These are phyloP conservation scores for Heliconius eleuchia DNA, from an alignment of 1,140 invertebrate species.

Conservation along the genomic window DNA sequence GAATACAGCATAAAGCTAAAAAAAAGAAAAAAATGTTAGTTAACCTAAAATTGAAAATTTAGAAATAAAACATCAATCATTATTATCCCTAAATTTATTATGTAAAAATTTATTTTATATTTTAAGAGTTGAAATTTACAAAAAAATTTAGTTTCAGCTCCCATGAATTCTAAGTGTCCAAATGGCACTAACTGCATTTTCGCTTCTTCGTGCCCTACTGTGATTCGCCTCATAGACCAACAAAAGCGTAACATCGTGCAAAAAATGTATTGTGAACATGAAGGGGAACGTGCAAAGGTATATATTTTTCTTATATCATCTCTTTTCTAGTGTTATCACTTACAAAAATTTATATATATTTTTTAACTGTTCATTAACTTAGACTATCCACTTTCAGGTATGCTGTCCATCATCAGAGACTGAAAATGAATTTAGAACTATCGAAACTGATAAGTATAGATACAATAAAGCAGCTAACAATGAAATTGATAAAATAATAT, in stretches of 20 bases:
- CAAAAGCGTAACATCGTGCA: conserved; percentile 16
- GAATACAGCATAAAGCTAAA: too few relatives aligned
- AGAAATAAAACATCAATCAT: too few relatives aligned
- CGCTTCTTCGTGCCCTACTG: conserved; percentile 27
- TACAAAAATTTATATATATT: too few relatives aligned
- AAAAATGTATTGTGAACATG: conserved; percentile 35
- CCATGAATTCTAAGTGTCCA: not conserved
- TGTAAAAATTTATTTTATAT: not conserved
- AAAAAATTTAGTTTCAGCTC: not conserved
- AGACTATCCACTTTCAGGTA: conserved; percentile 31
- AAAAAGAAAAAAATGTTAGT: too few relatives aligned
- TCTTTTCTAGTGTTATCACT: not conserved
- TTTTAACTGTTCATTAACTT: too few relatives aligned
- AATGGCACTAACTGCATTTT: conserved; percentile 19
- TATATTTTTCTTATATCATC: not conserved
- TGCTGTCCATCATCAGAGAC: conserved; percentile 39
- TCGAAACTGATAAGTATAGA: not conserved
- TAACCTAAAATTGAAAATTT: too few relatives aligned
- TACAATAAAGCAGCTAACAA: conserved; percentile 36
- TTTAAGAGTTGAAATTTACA: not conserved
- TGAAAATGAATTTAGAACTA: not conserved
- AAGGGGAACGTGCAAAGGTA: conserved; percentile 29
- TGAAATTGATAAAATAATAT: conserved; percentile 12
- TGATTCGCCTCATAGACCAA: conserved; percentile 27
- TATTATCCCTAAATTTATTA: too few relatives aligned